Conservation (phyloP, 2,888 invertebrate genomes). For the Erebia palarica region DNA sequence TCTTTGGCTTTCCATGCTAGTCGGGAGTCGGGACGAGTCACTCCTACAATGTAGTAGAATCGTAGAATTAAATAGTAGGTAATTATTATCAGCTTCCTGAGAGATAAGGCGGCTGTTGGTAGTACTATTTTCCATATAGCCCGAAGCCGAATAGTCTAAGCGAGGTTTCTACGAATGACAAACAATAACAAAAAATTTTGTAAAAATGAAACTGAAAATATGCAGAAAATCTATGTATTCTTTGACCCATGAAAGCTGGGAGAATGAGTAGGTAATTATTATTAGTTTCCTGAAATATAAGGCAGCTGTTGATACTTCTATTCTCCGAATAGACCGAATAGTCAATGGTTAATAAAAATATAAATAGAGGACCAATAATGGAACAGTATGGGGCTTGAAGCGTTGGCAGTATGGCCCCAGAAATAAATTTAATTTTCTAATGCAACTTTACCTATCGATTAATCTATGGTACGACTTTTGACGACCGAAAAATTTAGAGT, state of each 20-base stretch:
- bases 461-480: slow-evolving; percentile 11
- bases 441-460: slow-evolving; percentile 3
- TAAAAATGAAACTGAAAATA: too few species aligned
- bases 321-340: background rate
- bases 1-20: too few species aligned
- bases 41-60: too few species aligned
- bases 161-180: too few species aligned
- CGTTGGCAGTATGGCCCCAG: too few species aligned
- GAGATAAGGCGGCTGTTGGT: background rate
- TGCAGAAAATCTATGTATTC: too few species aligned
- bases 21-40: too few species aligned
- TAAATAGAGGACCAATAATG: too few species aligned
- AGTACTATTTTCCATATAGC: background rate
- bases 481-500: slow-evolving; percentile 7
- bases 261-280: background rate
- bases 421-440: background rate
- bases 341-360: background rate
- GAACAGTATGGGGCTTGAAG: too few species aligned
- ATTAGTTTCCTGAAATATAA: slow-evolving; percentile 3
- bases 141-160: background rate
- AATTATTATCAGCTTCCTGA: slow-evolving; percentile 6
- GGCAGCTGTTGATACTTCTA: background rate
- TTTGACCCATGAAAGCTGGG: too few species aligned
- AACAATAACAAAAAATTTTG: too few species aligned
- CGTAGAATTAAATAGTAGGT: background rate